phyloP scores from a whole-genome alignment of 2,113 vertebrate species.

The Emydura subglobosa region DNA sequence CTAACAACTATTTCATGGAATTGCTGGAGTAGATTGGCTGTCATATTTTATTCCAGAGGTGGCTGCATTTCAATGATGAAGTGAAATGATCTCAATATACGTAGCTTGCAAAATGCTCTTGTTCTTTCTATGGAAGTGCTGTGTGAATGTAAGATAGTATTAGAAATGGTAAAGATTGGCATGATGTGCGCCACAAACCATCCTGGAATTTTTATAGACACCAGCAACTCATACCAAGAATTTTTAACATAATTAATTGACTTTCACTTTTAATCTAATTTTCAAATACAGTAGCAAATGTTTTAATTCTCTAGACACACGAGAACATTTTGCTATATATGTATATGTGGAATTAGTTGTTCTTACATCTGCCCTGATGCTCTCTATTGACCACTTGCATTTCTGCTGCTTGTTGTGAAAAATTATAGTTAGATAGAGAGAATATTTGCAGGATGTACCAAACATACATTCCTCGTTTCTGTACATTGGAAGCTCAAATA shows the following conservation, averaged over 20 bases:
- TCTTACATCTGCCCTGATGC: slow-evolving; percentile 23
- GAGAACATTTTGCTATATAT: neutral
- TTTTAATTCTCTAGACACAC: neutral
- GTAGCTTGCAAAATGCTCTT: neutral
- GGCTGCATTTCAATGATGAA: neutral
- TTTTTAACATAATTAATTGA: neutral
- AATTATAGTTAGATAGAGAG: neutral
- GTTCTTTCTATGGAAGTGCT: neutral
- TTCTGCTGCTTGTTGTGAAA: neutral
- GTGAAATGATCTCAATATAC: neutral
- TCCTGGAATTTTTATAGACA: slow-evolving; percentile 3
- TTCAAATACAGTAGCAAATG: neutral
- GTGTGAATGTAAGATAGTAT: neutral
- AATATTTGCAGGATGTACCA: neutral
- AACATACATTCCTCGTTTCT: neutral
- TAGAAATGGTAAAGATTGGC: neutral
- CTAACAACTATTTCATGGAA: neutral
- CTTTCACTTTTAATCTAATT: neutral
- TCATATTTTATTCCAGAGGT: neutral
- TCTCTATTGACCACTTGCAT: neutral
- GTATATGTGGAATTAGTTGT: neutral
- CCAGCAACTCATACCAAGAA: neutral
- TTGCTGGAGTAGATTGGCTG: neutral
- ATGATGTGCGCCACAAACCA: neutral
- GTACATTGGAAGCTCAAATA: neutral